Percentiles rank a stretch among this genome's conserved stretches.
Conservation (phyloP, 1,140 invertebrate genomes). For the Drosophila bocqueti region DNA sequence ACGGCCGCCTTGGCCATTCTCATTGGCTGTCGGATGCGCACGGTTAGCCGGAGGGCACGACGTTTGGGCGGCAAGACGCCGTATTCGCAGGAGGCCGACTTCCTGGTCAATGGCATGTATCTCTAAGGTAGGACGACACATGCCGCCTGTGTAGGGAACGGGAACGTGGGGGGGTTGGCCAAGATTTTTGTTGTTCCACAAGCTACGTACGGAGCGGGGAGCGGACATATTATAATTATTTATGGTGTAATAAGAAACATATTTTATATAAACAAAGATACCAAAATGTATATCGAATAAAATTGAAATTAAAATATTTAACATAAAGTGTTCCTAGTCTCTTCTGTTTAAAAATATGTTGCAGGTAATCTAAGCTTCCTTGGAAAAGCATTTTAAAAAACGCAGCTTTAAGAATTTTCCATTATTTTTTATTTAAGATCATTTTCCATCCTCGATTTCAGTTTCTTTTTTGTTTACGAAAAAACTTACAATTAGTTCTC, state of each 20-base stretch:
- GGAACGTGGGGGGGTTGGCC: conserved; percentile 19
- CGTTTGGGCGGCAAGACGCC: conserved; percentile 91
- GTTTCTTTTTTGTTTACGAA: conserved; percentile 54
- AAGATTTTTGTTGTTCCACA: conserved; percentile 35
- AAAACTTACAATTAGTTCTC: conserved; percentile 40
- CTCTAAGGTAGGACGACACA: conserved; percentile 87
- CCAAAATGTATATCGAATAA: conserved; percentile 51
- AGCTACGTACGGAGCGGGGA: neutral
- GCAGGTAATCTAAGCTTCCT: too few relatives aligned
- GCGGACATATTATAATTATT: conserved; percentile 26
- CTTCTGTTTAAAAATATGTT: too few relatives aligned
- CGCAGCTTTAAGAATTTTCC: conserved; percentile 1
- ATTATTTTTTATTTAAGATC: conserved; percentile 60
- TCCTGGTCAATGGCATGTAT: conserved; percentile 99
- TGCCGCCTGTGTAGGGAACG: neutral
- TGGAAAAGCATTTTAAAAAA: neutral
- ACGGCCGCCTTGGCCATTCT: conserved; percentile 90
- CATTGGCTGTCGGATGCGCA: conserved; percentile 92
- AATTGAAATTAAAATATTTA: conserved; percentile 42
- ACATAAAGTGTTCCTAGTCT: neutral
- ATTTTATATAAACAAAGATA: conserved; percentile 79
- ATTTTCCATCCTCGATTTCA: conserved; percentile 33
- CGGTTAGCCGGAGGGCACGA: conserved; percentile 90
- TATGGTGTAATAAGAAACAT: conserved; percentile 63
- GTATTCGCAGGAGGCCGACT: conserved; percentile 98